These are phyloP conservation scores for Meiosimyza platycephala DNA, from an alignment of 2,888 invertebrate species.

Conservation along the genomic window DNA sequence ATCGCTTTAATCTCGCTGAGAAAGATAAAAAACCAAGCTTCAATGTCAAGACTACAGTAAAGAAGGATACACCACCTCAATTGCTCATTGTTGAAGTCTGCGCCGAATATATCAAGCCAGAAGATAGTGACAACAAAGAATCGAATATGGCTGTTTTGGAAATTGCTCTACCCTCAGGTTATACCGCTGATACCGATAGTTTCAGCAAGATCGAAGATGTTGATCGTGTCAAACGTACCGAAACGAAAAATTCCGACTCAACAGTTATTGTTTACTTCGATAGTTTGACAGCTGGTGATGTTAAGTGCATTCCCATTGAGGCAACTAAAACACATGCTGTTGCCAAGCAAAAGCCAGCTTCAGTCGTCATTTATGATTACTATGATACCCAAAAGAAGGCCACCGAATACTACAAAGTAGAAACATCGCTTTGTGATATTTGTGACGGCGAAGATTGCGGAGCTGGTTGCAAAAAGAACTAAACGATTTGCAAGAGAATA, in stretches of 20 bases:
- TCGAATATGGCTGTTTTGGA: slow-evolving; percentile 93
- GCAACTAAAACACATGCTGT: slow-evolving; percentile 86
- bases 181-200: slow-evolving; percentile 81
- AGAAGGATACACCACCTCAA: slow-evolving; percentile 81
- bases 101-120: slow-evolving; percentile 71
- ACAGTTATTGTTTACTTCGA: slow-evolving; percentile 80
- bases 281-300: slow-evolving; percentile 72
- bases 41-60: slow-evolving; percentile 86
- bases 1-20: slow-evolving; percentile 85
- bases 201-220: slow-evolving; percentile 72
- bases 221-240: slow-evolving; percentile 71
- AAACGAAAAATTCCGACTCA: slow-evolving; percentile 75
- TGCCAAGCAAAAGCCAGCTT: slow-evolving; percentile 86
- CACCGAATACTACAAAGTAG: slow-evolving; percentile 58
- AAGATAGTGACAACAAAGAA: slow-evolving; percentile 67
- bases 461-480: slow-evolving; percentile 53
- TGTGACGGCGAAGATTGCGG: slow-evolving; percentile 77
- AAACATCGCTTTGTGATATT: slow-evolving; percentile 82
- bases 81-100: slow-evolving; percentile 86
- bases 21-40: slow-evolving; percentile 90
- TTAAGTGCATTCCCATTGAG: slow-evolving; percentile 84
- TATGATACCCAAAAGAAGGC: slow-evolving; percentile 78
- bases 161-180: slow-evolving; percentile 91
- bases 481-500: slow-evolving; percentile 9
- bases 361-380: slow-evolving; percentile 88